A percentile compares a stretch with the other conserved stretches of the same genome.
Conservation (phyloP, 2,888 invertebrate species). For the Drosophila rellima region DNA sequence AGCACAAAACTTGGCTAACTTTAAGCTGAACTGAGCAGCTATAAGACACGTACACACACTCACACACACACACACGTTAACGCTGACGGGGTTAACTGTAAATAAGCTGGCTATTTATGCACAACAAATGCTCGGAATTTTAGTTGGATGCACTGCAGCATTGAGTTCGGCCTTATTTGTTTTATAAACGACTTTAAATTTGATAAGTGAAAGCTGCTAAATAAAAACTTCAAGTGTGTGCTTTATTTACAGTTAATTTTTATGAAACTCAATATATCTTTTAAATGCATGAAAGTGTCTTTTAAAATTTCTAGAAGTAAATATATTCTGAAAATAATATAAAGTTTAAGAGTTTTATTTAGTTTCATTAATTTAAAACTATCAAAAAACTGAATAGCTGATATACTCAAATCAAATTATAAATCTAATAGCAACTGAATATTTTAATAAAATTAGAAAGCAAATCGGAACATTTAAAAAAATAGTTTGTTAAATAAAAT, state of each 20-base stretch:
- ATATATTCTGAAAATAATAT: too few species aligned
- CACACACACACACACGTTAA: neutral
- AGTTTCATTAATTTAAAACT: too few species aligned
- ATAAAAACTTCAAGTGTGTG: neutral
- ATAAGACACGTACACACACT: slow-evolving; percentile 41
- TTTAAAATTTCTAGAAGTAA: neutral
- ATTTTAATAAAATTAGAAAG: too few species aligned
- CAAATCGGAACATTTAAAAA: too few species aligned
- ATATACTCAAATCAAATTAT: too few species aligned
- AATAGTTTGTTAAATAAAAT: too few species aligned
- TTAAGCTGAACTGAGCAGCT: slow-evolving; percentile 36
- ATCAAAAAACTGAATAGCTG: too few species aligned
- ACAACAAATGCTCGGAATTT: slow-evolving; percentile 47
- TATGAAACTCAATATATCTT: neutral
- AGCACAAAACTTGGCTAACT: slow-evolving; percentile 18
- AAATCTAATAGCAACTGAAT: too few species aligned
- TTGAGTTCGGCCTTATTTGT: neutral
- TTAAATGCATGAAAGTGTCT: neutral
- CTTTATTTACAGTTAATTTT: neutral
- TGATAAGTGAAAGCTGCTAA: neutral
- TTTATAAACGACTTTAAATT: neutral
- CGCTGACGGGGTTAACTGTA: slow-evolving; percentile 27
- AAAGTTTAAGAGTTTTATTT: too few species aligned
- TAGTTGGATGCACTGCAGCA: slow-evolving; percentile 29
- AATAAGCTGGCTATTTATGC: slow-evolving; percentile 59